These are phyloP conservation scores for Eurystomus gularis DNA, from an alignment of 2,113 vertebrate species.

Conservation along the genomic window DNA sequence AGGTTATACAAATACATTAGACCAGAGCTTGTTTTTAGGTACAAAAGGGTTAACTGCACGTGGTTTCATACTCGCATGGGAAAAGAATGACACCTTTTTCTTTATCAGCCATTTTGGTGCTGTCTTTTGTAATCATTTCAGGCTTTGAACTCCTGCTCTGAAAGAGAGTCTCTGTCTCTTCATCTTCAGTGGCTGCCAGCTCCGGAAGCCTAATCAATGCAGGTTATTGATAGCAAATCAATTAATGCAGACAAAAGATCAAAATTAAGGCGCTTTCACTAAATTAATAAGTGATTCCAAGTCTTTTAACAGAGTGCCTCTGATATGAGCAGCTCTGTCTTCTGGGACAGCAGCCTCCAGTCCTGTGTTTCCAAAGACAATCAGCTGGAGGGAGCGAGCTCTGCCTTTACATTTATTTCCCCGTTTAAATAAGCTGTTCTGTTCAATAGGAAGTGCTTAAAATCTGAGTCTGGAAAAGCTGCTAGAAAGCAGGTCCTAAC, in stretches of 20 bases:
- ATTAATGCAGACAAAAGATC: conserved; percentile 70
- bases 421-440: conserved; percentile 40
- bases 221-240: conserved; percentile 75
- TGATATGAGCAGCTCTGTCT: conserved; percentile 65
- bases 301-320: conserved; percentile 65
- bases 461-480: conserved; percentile 10
- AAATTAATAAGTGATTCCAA: conserved; percentile 73
- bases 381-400: not conserved
- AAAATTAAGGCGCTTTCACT: conserved; percentile 70
- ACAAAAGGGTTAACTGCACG: conserved; percentile 44
- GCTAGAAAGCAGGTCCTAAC: not conserved
- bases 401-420: not conserved
- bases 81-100: conserved; percentile 44
- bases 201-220: conserved; percentile 67
- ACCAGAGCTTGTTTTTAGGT: not conserved
- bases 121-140: conserved; percentile 57
- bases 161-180: conserved; percentile 53
- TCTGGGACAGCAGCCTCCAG: conserved; percentile 51
- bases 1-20: not conserved
- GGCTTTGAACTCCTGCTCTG: conserved; percentile 63
- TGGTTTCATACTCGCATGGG: not conserved
- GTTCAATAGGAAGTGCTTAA: conserved; percentile 24
- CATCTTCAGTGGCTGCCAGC: conserved; percentile 52
- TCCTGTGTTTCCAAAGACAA: conserved; percentile 51
- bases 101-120: conserved; percentile 60